phyloP scores from a whole-genome alignment of 2,797 vertebrate genomes.

The Esox lucius region DNA sequence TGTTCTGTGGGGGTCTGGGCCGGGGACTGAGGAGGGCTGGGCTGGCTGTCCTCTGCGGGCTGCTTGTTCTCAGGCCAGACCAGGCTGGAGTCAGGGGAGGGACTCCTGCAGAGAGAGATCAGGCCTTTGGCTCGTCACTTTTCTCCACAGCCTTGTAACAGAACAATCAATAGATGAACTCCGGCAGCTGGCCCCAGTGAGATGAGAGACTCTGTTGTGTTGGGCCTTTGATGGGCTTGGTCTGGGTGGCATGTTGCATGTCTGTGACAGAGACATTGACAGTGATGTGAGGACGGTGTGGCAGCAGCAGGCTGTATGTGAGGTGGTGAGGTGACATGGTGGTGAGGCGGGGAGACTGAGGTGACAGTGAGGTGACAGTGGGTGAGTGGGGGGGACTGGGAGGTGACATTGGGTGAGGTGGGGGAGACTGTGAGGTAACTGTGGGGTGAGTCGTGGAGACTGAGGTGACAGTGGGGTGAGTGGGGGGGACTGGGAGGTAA shows the following conservation, averaged over 20 bases:
- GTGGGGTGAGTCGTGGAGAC: not conserved
- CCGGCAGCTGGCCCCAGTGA: slow-evolving; percentile 41
- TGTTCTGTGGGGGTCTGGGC: slow-evolving; percentile 30
- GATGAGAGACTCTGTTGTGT: slow-evolving; percentile 27
- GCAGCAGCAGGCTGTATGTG: slow-evolving; percentile 60
- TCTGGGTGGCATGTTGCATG: slow-evolving; percentile 55
- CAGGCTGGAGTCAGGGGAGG: slow-evolving; percentile 53
- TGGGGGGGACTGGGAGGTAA: too few relatives aligned
- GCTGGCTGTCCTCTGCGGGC: slow-evolving; percentile 39
- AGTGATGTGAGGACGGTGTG: slow-evolving; percentile 65
- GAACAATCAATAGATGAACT: slow-evolving; percentile 56
- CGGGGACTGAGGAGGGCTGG: slow-evolving; percentile 42
- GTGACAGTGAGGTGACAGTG: too few relatives aligned
- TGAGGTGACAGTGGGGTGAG: too few relatives aligned
- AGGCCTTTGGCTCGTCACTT: slow-evolving; percentile 57
- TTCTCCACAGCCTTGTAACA: slow-evolving; percentile 46
- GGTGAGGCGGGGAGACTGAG: slow-evolving; percentile 53
- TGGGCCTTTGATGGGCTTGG: slow-evolving; percentile 50
- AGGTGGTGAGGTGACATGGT: slow-evolving; percentile 58
- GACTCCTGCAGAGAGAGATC: slow-evolving; percentile 56
- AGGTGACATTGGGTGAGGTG: slow-evolving; percentile 28
- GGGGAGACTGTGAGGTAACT: slow-evolving; percentile 29
- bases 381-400: slow-evolving; percentile 27
- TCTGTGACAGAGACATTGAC: slow-evolving; percentile 67
- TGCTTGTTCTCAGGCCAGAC: slow-evolving; percentile 38